phyloP scores from a whole-genome alignment of 2,797 vertebrate genomes.

The Acrossocheilus wenchowensis region DNA sequence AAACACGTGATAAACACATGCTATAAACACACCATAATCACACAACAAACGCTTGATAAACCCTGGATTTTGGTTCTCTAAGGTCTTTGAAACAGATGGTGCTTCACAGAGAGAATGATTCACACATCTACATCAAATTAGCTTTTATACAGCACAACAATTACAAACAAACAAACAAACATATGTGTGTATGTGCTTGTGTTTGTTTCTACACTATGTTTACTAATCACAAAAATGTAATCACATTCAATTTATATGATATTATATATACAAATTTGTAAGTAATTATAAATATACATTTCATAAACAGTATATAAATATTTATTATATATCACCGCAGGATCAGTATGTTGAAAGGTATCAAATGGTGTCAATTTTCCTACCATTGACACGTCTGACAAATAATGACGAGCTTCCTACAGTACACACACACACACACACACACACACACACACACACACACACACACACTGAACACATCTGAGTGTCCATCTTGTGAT shows the following conservation, averaged over 20 bases:
- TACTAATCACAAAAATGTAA: no score
- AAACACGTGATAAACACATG: no score
- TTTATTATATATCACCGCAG: neutral
- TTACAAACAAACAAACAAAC: neutral
- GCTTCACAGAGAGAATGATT: no score
- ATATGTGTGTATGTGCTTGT: no score
- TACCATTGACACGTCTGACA: neutral
- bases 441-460: no score
- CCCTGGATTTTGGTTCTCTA: no score
- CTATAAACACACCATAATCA: no score
- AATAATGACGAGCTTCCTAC: neutral
- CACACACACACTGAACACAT: neutral
- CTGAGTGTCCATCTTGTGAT: neutral
- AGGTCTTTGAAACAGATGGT: neutral
- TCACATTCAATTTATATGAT: no score
- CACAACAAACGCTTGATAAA: neutral
- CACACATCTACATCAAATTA: neutral
- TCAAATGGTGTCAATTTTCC: neutral
- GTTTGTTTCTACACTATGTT: no score
- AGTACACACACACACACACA: neutral
- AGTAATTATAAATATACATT: no score
- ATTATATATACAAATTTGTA: no score
- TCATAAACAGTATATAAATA: no score
- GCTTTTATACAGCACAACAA: neutral
- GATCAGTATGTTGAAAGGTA: neutral